A percentile compares a stretch with the other conserved stretches of the same genome.
Conservation (phyloP, 2,797 vertebrate genomes). For the Meriones psammophilus region DNA sequence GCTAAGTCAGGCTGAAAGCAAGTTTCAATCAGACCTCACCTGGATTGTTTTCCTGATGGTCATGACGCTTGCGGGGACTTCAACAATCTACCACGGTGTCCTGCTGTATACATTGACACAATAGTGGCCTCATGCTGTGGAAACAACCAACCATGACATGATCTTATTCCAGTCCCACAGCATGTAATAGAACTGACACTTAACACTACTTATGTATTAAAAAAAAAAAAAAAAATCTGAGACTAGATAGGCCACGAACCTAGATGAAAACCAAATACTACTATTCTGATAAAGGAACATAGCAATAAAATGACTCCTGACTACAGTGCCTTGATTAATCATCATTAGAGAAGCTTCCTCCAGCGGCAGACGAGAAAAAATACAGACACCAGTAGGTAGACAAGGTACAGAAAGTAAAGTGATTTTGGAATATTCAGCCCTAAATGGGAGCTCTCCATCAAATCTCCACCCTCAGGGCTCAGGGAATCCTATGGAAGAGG, state of each 20-base stretch:
- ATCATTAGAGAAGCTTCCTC: neutral
- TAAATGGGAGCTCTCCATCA: neutral
- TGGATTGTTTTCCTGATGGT: neutral
- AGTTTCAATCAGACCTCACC: neutral
- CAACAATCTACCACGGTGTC: no score
- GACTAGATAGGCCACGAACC: neutral
- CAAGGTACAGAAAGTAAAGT: neutral
- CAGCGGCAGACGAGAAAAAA: neutral
- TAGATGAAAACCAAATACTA: neutral
- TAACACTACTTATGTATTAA: neutral
- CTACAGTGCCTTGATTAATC: neutral
- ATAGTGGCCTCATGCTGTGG: neutral
- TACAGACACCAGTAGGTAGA: neutral
- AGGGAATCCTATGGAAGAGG: neutral
- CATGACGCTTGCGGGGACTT: neutral
- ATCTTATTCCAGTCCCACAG: neutral
- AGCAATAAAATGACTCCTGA: neutral
- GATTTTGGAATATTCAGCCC: neutral
- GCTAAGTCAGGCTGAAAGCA: neutral
- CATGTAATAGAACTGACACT: neutral
- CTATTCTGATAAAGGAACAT: neutral
- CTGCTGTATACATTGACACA: neutral
- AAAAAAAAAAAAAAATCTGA: neutral
- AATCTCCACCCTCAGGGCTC: neutral
- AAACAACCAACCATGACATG: neutral